These are phyloP conservation scores for Platyscapa corneri DNA, from an alignment of 1,140 invertebrate genomes.

Conservation along the genomic window DNA sequence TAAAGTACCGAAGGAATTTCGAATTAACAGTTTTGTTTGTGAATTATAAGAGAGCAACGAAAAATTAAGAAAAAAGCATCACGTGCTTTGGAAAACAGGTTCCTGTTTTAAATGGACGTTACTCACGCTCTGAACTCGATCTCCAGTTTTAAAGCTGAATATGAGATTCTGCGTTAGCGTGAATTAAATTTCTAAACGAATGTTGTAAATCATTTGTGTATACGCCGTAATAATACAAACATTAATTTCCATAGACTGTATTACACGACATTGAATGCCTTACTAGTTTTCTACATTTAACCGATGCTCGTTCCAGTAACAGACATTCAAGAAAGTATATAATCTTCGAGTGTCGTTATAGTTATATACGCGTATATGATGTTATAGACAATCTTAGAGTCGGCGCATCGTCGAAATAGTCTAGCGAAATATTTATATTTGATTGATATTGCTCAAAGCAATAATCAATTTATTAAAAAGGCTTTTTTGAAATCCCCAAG, in stretches of 20 bases:
- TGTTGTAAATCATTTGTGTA: neutral
- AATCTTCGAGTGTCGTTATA: no score
- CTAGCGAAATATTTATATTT: no score
- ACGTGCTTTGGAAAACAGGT: conserved; percentile 13
- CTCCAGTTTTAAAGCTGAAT: neutral
- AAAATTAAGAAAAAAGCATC: neutral
- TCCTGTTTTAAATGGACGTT: neutral
- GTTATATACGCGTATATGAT: no score
- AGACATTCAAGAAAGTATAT: neutral
- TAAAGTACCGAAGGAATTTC: neutral
- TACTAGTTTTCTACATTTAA: neutral
- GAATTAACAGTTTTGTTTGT: neutral
- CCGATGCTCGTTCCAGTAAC: neutral
- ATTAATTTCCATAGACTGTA: neutral
- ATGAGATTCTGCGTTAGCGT: neutral
- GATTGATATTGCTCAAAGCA: no score
- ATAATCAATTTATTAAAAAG: no score
- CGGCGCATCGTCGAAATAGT: no score
- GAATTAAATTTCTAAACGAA: conserved; percentile 12
- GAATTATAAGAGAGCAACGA: neutral
- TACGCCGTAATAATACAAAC: neutral
- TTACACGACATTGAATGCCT: neutral
- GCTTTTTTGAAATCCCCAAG: no score
- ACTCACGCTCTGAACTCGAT: neutral
- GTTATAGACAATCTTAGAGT: no score